Percentiles rank a stretch among this genome's conserved stretches.
Evolutionary conservation across 2,113 vertebrate genomes (phyloP).

Genomic region (Lagenorhynchus albirostris): DNA sequence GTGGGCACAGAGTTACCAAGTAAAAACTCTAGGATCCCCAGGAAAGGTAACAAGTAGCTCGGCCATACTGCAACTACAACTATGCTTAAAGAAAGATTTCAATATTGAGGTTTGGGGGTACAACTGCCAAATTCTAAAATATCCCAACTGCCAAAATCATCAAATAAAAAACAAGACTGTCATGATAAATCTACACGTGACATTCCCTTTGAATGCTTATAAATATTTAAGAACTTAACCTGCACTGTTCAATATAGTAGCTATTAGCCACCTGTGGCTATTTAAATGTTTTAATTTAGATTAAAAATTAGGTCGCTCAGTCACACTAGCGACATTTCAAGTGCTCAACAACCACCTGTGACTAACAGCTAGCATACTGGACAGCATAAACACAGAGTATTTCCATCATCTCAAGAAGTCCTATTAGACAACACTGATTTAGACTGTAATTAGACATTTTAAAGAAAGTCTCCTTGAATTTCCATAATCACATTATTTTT

Average conservation of each 20-base stretch:
- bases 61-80: background rate
- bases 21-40: background rate
- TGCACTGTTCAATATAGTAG: background rate
- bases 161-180: background rate
- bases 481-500: background rate
- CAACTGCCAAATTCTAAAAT: background rate
- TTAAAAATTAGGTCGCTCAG: background rate
- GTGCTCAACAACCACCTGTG: background rate
- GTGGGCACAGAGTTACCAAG: background rate
- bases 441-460: background rate
- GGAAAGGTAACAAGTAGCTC: background rate
- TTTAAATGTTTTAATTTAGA: background rate
- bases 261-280: background rate
- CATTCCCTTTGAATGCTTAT: background rate
- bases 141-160: background rate
- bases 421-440: background rate
- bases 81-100: background rate
- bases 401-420: background rate
- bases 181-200: background rate
- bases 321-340: background rate
- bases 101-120: background rate
- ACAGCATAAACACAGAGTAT: background rate
- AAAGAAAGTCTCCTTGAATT: background rate
- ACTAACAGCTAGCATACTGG: background rate
- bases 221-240: background rate